These are phyloP conservation scores for Bradypodion pumilum DNA, from an alignment of 2,797 vertebrate genomes.

Conservation along the genomic window DNA sequence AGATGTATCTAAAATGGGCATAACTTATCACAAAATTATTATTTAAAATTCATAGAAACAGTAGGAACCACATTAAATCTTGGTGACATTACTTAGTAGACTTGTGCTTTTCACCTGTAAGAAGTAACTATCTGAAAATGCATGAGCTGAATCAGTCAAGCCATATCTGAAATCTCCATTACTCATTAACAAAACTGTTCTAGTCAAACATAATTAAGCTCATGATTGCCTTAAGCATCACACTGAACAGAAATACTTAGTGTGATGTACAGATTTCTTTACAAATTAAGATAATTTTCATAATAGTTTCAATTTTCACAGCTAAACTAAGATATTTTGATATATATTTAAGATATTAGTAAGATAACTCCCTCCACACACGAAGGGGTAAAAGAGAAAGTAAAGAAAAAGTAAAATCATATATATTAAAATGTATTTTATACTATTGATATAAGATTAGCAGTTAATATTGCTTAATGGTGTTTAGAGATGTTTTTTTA, in stretches of 20 bases:
- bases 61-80: background rate
- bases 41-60: background rate
- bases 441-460: slow-evolving; percentile 1
- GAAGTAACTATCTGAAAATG: background rate
- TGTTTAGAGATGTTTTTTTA: background rate
- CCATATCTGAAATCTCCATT: slow-evolving; percentile 11
- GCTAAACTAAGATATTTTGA: background rate
- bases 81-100: background rate
- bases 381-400: too few species aligned
- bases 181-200: slow-evolving; percentile 28
- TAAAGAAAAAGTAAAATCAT: too few species aligned
- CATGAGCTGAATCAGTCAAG: background rate
- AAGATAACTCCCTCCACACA: too few species aligned
- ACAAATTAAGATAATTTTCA: background rate
- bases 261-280: background rate
- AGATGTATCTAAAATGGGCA: too few species aligned
- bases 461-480: background rate
- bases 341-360: background rate
- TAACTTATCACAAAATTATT: too few species aligned
- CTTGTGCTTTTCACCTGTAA: background rate
- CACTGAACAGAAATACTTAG: background rate
- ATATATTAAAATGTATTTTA: background rate
- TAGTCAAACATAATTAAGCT: slow-evolving; percentile 19
- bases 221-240: slow-evolving; percentile 1
- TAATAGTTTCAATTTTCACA: background rate